These are phyloP conservation scores for Pangasius mekongensis DNA, from an alignment of 2,797 vertebrate genomes.

Conservation along the genomic window DNA sequence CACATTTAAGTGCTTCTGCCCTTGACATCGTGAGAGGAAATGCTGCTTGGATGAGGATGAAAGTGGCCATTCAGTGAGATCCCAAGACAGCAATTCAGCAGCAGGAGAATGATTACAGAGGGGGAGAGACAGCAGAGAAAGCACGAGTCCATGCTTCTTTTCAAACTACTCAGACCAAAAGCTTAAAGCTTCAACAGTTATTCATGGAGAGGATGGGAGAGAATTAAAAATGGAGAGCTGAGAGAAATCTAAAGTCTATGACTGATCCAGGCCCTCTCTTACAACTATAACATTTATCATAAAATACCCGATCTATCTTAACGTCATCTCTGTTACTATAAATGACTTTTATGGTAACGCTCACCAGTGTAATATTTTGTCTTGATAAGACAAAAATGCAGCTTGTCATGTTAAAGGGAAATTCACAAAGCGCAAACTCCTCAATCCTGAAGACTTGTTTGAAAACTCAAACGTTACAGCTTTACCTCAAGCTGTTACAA, in stretches of 20 bases:
- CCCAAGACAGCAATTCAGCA: conserved; percentile 64
- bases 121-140: neutral
- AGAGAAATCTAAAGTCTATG: neutral
- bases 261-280: neutral
- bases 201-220: neutral
- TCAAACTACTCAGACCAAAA: conserved; percentile 46
- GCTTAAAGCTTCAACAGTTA: neutral
- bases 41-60: conserved; percentile 65
- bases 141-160: conserved; percentile 40
- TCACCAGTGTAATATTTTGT: neutral
- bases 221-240: neutral
- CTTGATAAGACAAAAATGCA: no score
- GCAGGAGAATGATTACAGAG: conserved; percentile 43
- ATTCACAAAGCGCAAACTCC: neutral
- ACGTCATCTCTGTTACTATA: neutral
- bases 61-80: conserved; percentile 65
- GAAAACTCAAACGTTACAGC: neutral
- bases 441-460: neutral
- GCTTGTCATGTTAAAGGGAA: neutral
- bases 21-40: conserved; percentile 70
- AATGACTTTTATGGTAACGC: neutral
- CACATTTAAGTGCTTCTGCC: conserved; percentile 59
- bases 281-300: neutral
- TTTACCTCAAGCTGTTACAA: neutral
- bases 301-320: neutral